These are phyloP conservation scores for Pomacea canaliculata DNA, from an alignment of 2,888 invertebrate species.

Conservation along the genomic window DNA sequence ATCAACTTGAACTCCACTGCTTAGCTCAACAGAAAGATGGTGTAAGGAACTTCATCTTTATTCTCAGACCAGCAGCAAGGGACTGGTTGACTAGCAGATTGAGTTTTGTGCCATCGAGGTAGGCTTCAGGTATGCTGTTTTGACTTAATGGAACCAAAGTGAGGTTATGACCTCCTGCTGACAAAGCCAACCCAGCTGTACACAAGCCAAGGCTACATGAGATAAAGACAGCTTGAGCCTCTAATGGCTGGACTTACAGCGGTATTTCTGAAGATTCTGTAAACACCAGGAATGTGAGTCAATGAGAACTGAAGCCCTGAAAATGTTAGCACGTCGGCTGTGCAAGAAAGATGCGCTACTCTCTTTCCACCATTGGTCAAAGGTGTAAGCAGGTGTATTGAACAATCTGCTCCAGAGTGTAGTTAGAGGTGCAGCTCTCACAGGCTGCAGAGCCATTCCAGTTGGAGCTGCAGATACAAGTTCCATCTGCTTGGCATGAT, in stretches of 20 bases:
- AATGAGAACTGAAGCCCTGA: constrained; percentile 42
- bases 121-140: constrained; percentile 8
- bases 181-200: constrained; percentile 42
- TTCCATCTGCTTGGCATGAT: constrained; percentile 38
- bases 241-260: constrained; percentile 29
- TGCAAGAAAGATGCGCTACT: constrained; percentile 44
- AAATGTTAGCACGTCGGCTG: constrained; percentile 46
- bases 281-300: constrained; percentile 37
- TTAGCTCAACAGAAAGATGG: constrained; percentile 2
- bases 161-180: constrained; percentile 25
- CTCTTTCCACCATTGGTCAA: constrained; percentile 26
- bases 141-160: constrained; percentile 12
- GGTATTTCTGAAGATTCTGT: constrained; percentile 29
- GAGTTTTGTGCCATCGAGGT: constrained; percentile 11
- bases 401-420: constrained; percentile 40
- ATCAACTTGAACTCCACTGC: not conserved
- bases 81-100: constrained; percentile 9
- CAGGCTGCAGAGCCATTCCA: constrained; percentile 45
- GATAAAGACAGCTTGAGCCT: constrained; percentile 44
- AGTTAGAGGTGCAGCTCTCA: constrained; percentile 34
- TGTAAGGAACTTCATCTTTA: constrained; percentile 15
- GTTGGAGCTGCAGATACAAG: constrained; percentile 50
- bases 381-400: constrained; percentile 32
- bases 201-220: constrained; percentile 48
- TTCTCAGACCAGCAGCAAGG: not conserved